Evolutionary conservation across 2,888 invertebrate genomes (phyloP).

Genomic region (Dioctria linearis): DNA sequence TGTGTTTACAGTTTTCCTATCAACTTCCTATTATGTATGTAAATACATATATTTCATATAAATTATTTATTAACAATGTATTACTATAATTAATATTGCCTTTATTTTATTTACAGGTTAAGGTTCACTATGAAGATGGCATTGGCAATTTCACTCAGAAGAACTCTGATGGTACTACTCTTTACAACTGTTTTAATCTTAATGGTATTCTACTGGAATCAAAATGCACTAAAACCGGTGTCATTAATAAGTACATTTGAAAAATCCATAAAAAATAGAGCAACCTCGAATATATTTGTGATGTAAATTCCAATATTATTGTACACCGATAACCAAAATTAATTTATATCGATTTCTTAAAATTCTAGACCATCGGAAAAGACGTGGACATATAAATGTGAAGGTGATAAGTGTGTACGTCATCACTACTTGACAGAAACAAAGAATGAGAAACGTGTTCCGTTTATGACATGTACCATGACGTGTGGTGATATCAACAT

Average conservation of each 20-base stretch:
- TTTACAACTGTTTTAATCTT: constrained; percentile 74
- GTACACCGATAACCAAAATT: not conserved
- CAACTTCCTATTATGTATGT: no score
- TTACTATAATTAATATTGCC: no score
- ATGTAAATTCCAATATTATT: constrained; percentile 64
- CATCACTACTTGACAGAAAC: constrained; percentile 69
- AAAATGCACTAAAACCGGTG: constrained; percentile 72
- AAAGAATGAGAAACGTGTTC: constrained; percentile 71
- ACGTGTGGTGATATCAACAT: constrained; percentile 80
- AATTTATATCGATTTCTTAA: not conserved
- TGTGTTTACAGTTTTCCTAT: no score
- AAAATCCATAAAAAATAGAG: constrained; percentile 63
- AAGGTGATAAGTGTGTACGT: constrained; percentile 80
- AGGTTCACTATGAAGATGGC: constrained; percentile 70
- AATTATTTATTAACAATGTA: no score
- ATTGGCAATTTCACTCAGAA: constrained; percentile 72
- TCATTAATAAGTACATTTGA: constrained; percentile 69
- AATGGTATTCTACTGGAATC: constrained; percentile 77
- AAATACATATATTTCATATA: no score
- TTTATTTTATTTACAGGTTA: constrained; percentile 64
- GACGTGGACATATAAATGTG: constrained; percentile 86
- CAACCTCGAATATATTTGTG: constrained; percentile 62
- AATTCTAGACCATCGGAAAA: constrained; percentile 68
- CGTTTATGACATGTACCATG: constrained; percentile 84
- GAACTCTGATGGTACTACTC: constrained; percentile 74